Conservation (phyloP, 2,113 vertebrate genomes). For the Hypomesus transpacificus region DNA sequence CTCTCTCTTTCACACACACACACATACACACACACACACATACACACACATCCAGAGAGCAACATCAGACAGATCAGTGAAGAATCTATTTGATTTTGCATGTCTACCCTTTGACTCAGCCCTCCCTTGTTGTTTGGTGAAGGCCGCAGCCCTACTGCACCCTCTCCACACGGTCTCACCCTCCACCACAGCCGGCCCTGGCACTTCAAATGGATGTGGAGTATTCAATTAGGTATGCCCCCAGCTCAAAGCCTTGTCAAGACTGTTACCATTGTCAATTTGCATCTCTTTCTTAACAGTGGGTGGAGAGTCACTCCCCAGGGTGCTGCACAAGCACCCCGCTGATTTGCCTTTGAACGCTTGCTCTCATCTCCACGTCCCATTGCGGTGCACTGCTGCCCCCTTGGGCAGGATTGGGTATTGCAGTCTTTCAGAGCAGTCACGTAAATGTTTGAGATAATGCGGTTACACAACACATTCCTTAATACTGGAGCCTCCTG, state of each 20-base stretch:
- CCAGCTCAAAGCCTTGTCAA: slow-evolving; percentile 47
- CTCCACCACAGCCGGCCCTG: slow-evolving; percentile 29
- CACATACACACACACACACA: neutral
- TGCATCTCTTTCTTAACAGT: slow-evolving; percentile 12
- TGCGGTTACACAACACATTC: neutral
- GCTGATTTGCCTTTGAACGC: slow-evolving; percentile 35
- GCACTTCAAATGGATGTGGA: slow-evolving; percentile 46
- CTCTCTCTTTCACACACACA: neutral
- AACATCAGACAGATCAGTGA: slow-evolving; percentile 24
- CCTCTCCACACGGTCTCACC: slow-evolving; percentile 21
- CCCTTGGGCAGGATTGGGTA: slow-evolving; percentile 26
- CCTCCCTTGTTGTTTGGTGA: slow-evolving; percentile 32
- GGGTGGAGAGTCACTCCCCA: slow-evolving; percentile 35
- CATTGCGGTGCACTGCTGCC: slow-evolving; percentile 43
- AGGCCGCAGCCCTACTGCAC: slow-evolving; percentile 27
- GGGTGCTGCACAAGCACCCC: slow-evolving; percentile 38
- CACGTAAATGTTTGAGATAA: neutral
- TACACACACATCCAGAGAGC: neutral
- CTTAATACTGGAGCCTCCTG: neutral
- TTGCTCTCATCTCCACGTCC: neutral
- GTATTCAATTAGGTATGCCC: slow-evolving; percentile 47
- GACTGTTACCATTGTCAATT: slow-evolving; percentile 24
- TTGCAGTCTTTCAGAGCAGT: neutral
- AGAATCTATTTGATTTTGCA: slow-evolving; percentile 35
- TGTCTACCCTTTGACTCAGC: slow-evolving; percentile 37